These are phyloP conservation scores for Conistra vaccinii DNA, from an alignment of 2,888 invertebrate species.

Conservation along the genomic window DNA sequence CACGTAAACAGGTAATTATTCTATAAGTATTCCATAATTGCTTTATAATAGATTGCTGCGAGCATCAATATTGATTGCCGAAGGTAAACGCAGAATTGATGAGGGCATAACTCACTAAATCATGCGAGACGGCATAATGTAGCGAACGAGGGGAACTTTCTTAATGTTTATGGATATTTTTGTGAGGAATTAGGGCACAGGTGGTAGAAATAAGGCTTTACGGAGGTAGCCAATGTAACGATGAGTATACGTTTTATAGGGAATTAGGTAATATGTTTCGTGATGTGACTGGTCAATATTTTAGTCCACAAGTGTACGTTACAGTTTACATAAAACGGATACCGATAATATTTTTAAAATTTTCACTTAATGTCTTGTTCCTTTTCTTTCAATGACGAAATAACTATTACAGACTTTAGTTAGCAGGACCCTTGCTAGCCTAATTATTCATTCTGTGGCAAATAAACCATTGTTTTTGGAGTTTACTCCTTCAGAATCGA, in stretches of 20 bases:
- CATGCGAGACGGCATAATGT: conserved; percentile 39
- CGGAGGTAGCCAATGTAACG: neutral
- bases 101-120: conserved; percentile 47
- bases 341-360: neutral
- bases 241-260: neutral
- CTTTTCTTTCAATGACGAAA: neutral
- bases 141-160: conserved; percentile 31
- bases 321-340: neutral
- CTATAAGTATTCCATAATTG: conserved; percentile 47
- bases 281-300: neutral
- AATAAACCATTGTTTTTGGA: neutral
- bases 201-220: conserved; percentile 25
- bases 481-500: no score
- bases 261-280: no score
- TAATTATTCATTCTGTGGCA: neutral
- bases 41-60: conserved; percentile 53
- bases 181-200: conserved; percentile 30
- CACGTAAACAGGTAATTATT: conserved; percentile 26
- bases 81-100: conserved; percentile 59
- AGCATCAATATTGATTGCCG: conserved; percentile 54
- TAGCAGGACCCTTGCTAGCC: neutral
- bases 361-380: neutral
- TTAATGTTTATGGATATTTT: conserved; percentile 56
- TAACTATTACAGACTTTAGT: neutral
- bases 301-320: no score